Evolutionary conservation across 64 coral and sea anemone genomes (phyloP).

Genomic region (Astreopora myriophthalma): DNA sequence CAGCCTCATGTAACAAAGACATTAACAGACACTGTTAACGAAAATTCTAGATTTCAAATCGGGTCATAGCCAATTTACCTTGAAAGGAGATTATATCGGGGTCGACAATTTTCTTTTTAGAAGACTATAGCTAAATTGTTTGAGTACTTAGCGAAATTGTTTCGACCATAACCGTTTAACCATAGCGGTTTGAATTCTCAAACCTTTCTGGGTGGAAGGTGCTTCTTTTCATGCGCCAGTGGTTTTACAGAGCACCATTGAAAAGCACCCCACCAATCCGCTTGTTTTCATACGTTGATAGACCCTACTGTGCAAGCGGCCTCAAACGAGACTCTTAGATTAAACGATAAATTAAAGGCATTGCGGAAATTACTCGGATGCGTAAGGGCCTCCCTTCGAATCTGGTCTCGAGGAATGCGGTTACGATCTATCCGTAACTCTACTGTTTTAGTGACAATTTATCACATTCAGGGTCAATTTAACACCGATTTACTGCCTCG

Average conservation of each 20-base stretch:
- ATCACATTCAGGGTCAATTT: not conserved
- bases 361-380: constrained; percentile 10
- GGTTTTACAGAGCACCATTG: not conserved
- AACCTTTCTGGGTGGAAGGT: not conserved
- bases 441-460: not conserved
- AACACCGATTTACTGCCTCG: not conserved
- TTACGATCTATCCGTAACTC: not conserved
- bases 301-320: not conserved
- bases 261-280: not conserved
- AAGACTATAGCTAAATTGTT: not conserved
- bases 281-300: not conserved
- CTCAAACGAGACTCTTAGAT: not conserved
- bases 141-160: not conserved
- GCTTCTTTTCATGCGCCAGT: not conserved
- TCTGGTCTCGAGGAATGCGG: not conserved
- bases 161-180: not conserved
- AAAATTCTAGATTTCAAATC: not conserved
- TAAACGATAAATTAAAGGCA: not conserved
- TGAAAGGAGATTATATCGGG: not conserved
- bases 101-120: not conserved
- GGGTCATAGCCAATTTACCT: not conserved
- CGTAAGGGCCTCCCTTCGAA: not conserved
- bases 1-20: not conserved
- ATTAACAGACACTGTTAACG: not conserved
- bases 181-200: constrained; percentile 1